Conservation (phyloP, 1,140 invertebrate species). For the Delia radicum region DNA sequence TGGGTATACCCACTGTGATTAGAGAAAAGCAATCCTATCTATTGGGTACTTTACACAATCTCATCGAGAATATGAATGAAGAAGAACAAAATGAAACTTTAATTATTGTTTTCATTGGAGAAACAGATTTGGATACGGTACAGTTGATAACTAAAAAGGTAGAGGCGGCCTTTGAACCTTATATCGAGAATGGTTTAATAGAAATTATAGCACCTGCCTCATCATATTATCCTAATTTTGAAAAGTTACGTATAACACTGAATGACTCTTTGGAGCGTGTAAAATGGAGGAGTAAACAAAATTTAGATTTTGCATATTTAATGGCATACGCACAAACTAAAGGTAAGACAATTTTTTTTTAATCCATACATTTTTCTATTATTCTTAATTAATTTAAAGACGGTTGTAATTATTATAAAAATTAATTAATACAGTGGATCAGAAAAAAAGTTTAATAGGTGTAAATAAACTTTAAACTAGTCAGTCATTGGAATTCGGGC, state of each 20-base stretch:
- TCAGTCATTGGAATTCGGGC: not conserved
- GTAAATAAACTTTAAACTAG: not conserved
- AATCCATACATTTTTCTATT: no score
- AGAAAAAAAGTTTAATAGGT: no score
- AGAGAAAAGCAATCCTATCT: slow-evolving; percentile 88
- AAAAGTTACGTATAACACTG: slow-evolving; percentile 73
- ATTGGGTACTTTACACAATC: slow-evolving; percentile 81
- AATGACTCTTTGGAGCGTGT: slow-evolving; percentile 88
- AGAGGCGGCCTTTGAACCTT: slow-evolving; percentile 72
- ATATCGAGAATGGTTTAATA: slow-evolving; percentile 79
- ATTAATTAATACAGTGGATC: no score
- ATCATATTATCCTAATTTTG: slow-evolving; percentile 87
- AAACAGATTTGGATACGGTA: slow-evolving; percentile 75
- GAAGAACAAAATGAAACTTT: slow-evolving; percentile 78
- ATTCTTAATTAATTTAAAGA: no score
- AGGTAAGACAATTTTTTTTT: slow-evolving; percentile 49
- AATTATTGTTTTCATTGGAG: slow-evolving; percentile 89
- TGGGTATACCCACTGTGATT: slow-evolving; percentile 87
- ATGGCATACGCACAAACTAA: slow-evolving; percentile 91
- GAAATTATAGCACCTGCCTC: slow-evolving; percentile 85
- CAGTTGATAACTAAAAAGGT: slow-evolving; percentile 72
- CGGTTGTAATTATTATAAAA: no score
- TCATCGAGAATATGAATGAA: slow-evolving; percentile 77
- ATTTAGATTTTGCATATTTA: slow-evolving; percentile 94
- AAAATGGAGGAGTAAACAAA: slow-evolving; percentile 94